phyloP scores from a whole-genome alignment of 1,140 invertebrate species.

The Mya arenaria region DNA sequence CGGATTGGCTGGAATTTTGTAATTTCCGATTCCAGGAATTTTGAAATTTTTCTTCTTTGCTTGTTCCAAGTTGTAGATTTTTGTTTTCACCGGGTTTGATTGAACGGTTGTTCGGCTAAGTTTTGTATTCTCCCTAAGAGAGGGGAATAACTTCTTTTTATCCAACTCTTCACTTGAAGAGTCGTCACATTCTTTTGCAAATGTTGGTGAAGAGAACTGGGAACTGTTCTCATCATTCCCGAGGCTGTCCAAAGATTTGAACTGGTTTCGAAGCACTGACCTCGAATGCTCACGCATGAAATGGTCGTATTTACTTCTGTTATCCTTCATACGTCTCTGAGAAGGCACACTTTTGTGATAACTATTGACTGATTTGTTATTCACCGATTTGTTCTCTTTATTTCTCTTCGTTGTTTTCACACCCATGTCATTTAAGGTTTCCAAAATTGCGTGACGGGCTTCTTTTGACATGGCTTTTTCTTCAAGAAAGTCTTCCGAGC shows the following conservation, averaged over 20 bases:
- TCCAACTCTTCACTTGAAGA: constrained; percentile 12
- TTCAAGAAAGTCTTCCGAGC: background rate
- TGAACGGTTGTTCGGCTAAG: background rate
- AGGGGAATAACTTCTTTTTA: constrained; percentile 25
- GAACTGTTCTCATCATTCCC: constrained; percentile 44
- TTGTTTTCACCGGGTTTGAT: background rate
- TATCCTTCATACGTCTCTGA: constrained; percentile 17
- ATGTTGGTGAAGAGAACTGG: background rate
- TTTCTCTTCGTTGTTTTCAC: background rate
- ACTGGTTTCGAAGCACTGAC: constrained; percentile 14
- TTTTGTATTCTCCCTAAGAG: constrained; percentile 21
- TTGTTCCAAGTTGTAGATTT: constrained; percentile 30
- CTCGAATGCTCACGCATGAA: constrained; percentile 38
- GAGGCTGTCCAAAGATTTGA: constrained; percentile 30
- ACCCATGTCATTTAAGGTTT: constrained; percentile 48
- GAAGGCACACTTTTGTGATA: constrained; percentile 14
- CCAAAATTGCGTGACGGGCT: constrained; percentile 46
- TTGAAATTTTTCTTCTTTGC: constrained; percentile 42
- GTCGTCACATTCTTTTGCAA: constrained; percentile 31
- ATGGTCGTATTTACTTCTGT: constrained; percentile 39
- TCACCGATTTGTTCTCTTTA: too few species aligned
- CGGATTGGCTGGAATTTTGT: constrained; percentile 43
- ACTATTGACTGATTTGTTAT: background rate
- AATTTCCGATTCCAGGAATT: constrained; percentile 55
- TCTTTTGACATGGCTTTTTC: constrained; percentile 44